A percentile compares a stretch with the other conserved stretches of the same genome.
Evolutionary conservation across 2,113 vertebrate genomes (phyloP).

Genomic region (Dryoscopus gambensis): DNA sequence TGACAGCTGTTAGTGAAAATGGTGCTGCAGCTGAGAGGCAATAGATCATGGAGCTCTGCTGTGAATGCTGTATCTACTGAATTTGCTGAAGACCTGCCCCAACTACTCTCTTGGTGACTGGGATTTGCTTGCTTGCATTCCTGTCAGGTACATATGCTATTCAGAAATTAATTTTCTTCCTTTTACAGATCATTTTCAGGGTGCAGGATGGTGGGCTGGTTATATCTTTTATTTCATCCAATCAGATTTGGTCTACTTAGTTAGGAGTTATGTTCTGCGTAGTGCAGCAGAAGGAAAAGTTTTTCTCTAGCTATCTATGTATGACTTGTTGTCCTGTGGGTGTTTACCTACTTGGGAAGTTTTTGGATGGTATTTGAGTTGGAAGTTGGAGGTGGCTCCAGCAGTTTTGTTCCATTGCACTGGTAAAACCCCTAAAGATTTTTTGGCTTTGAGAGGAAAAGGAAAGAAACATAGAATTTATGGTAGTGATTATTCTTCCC

Average conservation of each 20-base stretch:
- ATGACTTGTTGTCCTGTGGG: not conserved
- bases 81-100: not conserved
- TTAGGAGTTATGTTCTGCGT: not conserved
- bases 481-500: not conserved
- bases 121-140: not conserved
- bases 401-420: not conserved
- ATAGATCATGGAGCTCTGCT: not conserved
- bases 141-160: rapidly evolving
- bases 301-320: not conserved
- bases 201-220: not conserved
- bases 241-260: not conserved
- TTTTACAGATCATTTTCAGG: not conserved
- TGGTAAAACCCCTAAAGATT: not conserved
- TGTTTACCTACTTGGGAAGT: not conserved
- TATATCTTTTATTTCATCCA: not conserved
- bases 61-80: not conserved
- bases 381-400: not conserved
- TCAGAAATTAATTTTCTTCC: not conserved
- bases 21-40: not conserved
- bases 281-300: not conserved
- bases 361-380: not conserved
- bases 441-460: not conserved
- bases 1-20: not conserved
- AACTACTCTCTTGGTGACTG: not conserved
- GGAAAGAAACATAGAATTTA: not conserved